A percentile compares a stretch with the other conserved stretches of the same genome.
These are phyloP conservation scores for Xerus rutilus DNA, from an alignment of 2,797 vertebrate genomes.

Conservation along the genomic window DNA sequence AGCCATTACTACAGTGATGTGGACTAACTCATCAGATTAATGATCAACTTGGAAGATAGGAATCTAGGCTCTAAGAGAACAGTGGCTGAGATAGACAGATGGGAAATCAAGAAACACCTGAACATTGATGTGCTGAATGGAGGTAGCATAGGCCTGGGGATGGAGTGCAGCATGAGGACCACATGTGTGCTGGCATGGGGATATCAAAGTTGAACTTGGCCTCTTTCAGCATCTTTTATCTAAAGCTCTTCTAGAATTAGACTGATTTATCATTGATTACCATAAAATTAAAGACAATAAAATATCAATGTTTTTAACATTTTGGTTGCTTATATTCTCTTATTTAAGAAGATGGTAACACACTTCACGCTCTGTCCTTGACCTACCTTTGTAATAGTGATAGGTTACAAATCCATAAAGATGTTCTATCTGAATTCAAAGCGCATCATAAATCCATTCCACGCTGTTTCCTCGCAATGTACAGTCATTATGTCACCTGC, in stretches of 20 bases:
- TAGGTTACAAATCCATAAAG: neutral
- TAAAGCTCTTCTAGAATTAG: conserved; percentile 22
- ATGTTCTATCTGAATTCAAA: neutral
- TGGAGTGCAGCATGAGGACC: neutral
- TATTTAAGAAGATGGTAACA: neutral
- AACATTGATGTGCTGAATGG: neutral
- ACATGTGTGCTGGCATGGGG: neutral
- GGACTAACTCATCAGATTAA: conserved; percentile 49
- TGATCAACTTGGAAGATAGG: conserved; percentile 1
- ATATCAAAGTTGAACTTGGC: neutral
- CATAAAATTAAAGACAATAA: neutral
- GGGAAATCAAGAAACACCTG: neutral
- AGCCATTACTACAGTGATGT: neutral
- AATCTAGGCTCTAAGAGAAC: neutral
- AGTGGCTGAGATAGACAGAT: neutral
- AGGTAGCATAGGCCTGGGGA: neutral
- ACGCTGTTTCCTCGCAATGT: conserved; percentile 18
- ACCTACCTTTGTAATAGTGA: neutral
- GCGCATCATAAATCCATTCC: neutral
- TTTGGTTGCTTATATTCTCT: conserved; percentile 26
- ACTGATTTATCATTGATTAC: conserved; percentile 8
- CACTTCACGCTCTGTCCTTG: neutral
- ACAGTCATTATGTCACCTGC: neutral
- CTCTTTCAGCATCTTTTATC: conserved; percentile 32
- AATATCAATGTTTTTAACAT: conserved; percentile 24